Evolutionary conservation across 2,888 invertebrate species (phyloP).

Genomic region (Protula sp.): DNA sequence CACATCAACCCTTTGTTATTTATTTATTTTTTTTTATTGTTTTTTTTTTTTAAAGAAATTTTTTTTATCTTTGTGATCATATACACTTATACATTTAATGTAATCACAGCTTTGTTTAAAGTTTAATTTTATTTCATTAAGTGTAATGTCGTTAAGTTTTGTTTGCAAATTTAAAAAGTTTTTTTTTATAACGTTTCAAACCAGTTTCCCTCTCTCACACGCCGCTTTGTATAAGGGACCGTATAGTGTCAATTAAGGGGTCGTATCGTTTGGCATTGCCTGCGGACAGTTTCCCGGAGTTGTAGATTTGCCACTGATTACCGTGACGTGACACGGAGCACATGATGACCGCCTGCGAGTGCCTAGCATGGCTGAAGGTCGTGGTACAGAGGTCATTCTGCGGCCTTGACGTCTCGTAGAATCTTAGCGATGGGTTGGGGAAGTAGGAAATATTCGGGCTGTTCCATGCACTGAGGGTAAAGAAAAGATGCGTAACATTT

Average conservation of each 20-base stretch:
- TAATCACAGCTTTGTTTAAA: no score
- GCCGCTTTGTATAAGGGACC: background rate
- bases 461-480: constrained; percentile 31
- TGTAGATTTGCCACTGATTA: constrained; percentile 19
- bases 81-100: no score
- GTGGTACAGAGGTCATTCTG: constrained; percentile 29
- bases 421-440: constrained; percentile 31
- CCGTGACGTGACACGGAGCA: constrained; percentile 26
- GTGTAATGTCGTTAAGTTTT: background rate
- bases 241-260: constrained; percentile 20
- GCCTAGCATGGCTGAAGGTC: constrained; percentile 27
- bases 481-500: constrained; percentile 28
- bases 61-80: no score
- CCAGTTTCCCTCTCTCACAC: background rate
- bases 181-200: background rate
- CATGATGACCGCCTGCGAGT: constrained; percentile 32
- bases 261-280: constrained; percentile 30
- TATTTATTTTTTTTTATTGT: no score
- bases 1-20: no score
- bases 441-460: constrained; percentile 29
- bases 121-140: no score
- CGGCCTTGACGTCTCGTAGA: constrained; percentile 25
- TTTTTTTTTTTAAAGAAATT: no score
- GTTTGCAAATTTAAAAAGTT: background rate
- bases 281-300: constrained; percentile 28